Evolutionary conservation across 1,140 invertebrate genomes (phyloP), one percentile per base, ranked within the genome.

Genomic region (Eurosta solidaginis): DNA sequence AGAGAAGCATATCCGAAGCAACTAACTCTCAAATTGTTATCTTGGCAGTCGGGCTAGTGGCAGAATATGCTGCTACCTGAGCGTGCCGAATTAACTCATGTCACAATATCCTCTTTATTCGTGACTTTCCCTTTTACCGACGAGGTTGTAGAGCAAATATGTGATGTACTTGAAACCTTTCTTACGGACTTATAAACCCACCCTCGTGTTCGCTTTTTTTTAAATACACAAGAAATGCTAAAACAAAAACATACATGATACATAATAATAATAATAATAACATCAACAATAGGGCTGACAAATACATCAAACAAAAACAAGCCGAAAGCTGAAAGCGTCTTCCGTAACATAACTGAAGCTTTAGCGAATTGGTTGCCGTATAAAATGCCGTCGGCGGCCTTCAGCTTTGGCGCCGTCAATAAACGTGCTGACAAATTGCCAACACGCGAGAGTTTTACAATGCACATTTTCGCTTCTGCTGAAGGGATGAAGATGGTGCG

Each of bases 341-440:
- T 14, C 14, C 6, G 1, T 14, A 14, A n/a, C 33, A 2, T 14
- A 14, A n/a, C 33, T 29, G 17, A 36, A 40, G 33, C 40, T 68
- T 68, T n/a, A n/a, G n/a, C n/a, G 22, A 12, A 50, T 44, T 36
- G 14, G 44, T 47, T 79, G 49, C 78, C 77, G 59, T 20, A 27
- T 42, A 50, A 44, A 73, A 76, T 80, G 77, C 78, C 74, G 78
- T 52, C 45, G 59, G 81, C 74, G 77, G 77, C 76, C 40, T 42
- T 63, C 54, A 63, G 54, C 59, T 68, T 44, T 76, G 79, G 76
- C 81, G 81, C 81, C 80, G 82, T 80, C 82, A 85, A 83, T 85
- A 82, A 85, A 81, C 85, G 84, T 33, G 59, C 83, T 82, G 82
- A 85, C 84, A 85, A 85, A 85, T 85, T 85, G 84, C 82, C 84